A percentile compares a stretch with the other conserved stretches of the same genome.
phyloP scores from a whole-genome alignment of 2,888 invertebrate genomes.

The Acanthopleura granulata region DNA sequence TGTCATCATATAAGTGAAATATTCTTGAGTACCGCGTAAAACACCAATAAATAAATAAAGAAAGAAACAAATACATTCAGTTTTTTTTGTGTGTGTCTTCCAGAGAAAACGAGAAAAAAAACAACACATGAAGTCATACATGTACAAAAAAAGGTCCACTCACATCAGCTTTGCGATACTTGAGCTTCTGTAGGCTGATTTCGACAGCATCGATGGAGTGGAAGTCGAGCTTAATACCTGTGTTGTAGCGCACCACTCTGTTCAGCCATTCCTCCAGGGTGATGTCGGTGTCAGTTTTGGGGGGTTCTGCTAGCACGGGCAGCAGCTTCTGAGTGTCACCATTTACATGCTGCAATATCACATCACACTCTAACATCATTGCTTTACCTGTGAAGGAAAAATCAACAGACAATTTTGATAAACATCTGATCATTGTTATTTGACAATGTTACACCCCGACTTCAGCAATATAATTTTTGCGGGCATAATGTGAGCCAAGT shows the following conservation, averaged over 20 bases:
- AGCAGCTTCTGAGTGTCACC: conserved; percentile 70
- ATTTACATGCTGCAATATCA: conserved; percentile 76
- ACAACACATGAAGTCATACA: not conserved
- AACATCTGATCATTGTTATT: no score
- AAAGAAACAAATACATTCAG: no score
- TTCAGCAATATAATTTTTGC: no score
- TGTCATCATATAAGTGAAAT: no score
- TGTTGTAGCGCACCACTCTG: conserved; percentile 72
- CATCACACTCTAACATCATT: conserved; percentile 90
- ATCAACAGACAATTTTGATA: no score
- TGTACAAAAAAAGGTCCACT: not conserved
- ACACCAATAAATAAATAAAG: no score
- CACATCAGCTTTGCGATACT: conserved; percentile 43
- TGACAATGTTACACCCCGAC: no score
- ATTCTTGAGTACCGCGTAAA: no score
- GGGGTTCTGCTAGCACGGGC: conserved; percentile 92
- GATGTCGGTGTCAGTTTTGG: conserved; percentile 80
- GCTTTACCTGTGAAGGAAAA: conserved; percentile 49
- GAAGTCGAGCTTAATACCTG: conserved; percentile 91
- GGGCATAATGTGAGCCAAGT: no score
- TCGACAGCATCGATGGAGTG: conserved; percentile 81
- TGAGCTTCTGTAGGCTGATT: conserved; percentile 65
- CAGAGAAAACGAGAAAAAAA: not conserved
- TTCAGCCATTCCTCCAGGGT: conserved; percentile 81
- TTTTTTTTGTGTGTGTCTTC: no score